Percentiles rank a stretch among this genome's conserved stretches.
Evolutionary conservation across 2,888 invertebrate species (phyloP).

Genomic region (Dromius quadrimaculatus): DNA sequence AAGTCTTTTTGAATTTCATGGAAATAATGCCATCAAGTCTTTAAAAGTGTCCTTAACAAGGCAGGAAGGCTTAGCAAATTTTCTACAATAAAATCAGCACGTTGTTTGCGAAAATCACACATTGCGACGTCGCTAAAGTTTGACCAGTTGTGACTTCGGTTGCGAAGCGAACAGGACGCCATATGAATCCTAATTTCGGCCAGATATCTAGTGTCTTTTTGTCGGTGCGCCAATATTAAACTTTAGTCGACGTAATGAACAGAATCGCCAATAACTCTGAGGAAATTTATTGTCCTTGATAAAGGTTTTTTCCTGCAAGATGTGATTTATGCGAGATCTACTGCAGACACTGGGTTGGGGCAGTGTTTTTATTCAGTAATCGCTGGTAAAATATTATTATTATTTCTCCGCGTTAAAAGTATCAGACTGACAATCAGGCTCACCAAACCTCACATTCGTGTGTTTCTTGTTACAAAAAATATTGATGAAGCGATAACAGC

Average conservation of each 20-base stretch:
- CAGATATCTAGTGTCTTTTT: background rate
- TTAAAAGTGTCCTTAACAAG: background rate
- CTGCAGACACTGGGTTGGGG: slow-evolving; percentile 42
- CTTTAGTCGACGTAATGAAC: slow-evolving; percentile 34
- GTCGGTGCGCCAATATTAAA: slow-evolving; percentile 32
- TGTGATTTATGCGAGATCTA: slow-evolving; percentile 38
- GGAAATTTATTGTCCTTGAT: slow-evolving; percentile 48
- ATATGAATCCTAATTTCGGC: slow-evolving; percentile 21
- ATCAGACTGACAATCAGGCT: too few relatives aligned
- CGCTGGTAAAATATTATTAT: slow-evolving; percentile 31
- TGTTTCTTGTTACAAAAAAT: too few relatives aligned
- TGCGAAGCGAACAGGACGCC: background rate
- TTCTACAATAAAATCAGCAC: slow-evolving; percentile 6
- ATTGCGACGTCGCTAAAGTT: background rate
- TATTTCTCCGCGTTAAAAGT: slow-evolving; percentile 23
- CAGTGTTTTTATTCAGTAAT: slow-evolving; percentile 43
- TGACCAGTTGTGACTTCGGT: background rate
- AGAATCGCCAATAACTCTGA: slow-evolving; percentile 44
- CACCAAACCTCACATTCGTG: too few relatives aligned
- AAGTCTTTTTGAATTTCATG: too few relatives aligned
- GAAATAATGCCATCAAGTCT: background rate
- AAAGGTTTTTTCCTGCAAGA: slow-evolving; percentile 37
- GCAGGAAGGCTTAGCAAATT: background rate
- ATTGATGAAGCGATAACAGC: too few relatives aligned
- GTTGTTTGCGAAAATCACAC: background rate